A percentile compares a stretch with the other conserved stretches of the same genome.
phyloP scores from a whole-genome alignment of 2,888 invertebrate genomes.

The Hermodice carunculata region DNA sequence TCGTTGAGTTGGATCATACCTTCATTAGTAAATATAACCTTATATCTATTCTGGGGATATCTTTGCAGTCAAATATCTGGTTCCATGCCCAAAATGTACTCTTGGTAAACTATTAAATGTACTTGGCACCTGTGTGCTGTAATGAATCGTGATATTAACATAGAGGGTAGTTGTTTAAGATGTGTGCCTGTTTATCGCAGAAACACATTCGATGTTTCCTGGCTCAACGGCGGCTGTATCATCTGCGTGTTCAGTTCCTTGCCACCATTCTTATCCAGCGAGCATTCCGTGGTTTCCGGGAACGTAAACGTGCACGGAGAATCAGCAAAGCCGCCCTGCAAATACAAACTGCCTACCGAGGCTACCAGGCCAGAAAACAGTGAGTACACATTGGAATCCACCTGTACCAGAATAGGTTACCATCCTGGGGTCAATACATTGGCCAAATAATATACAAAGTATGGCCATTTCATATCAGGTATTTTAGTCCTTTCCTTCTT shows the following conservation, averaged over 20 bases:
- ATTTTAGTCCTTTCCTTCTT: no score
- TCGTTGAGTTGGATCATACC: no score
- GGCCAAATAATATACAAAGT: no score
- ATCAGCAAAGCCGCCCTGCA: slow-evolving; percentile 72
- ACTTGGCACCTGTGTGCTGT: no score
- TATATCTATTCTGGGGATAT: no score
- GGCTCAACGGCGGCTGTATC: slow-evolving; percentile 52
- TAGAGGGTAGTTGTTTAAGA: background rate
- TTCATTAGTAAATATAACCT: no score
- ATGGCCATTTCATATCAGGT: no score
- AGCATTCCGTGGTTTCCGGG: slow-evolving; percentile 81
- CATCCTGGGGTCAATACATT: no score
- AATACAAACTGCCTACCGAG: slow-evolving; percentile 80
- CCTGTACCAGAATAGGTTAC: no score
- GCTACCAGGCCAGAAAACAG: slow-evolving; percentile 76
- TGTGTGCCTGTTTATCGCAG: slow-evolving; percentile 68
- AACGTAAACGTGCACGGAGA: slow-evolving; percentile 78
- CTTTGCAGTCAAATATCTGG: no score
- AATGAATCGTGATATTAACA: background rate
- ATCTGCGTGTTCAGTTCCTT: slow-evolving; percentile 58
- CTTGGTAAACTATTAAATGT: no score
- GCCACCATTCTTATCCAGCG: slow-evolving; percentile 81
- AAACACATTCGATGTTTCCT: slow-evolving; percentile 75
- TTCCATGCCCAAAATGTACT: no score
- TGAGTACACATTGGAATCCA: slow-evolving; percentile 45